Percentiles rank a stretch among this genome's conserved stretches.
Conservation (phyloP, 2,797 vertebrate species). For the Taenioides sp. region DNA sequence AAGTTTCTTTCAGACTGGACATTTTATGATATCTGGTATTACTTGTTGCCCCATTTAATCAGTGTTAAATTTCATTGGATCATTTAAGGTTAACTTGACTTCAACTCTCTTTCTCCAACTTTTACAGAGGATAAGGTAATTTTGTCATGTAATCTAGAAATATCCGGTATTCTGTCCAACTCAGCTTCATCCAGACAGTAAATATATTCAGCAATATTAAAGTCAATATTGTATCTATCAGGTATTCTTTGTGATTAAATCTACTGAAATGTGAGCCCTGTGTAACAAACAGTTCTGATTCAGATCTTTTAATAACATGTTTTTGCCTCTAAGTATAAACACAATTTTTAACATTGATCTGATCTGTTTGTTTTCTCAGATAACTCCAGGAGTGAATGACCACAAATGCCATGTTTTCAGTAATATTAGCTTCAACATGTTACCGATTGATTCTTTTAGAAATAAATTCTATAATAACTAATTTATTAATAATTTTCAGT, state of each 20-base stretch:
- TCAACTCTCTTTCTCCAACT: background rate
- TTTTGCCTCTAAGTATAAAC: background rate
- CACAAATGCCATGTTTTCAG: background rate
- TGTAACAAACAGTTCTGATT: slow-evolving; percentile 27
- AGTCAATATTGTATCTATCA: background rate
- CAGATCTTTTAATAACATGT: slow-evolving; percentile 36
- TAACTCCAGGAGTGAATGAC: background rate
- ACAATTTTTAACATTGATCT: slow-evolving; percentile 11
- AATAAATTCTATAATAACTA: background rate
- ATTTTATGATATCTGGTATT: too few relatives aligned
- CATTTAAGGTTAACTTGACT: background rate
- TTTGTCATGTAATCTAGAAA: background rate
- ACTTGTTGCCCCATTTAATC: too few relatives aligned
- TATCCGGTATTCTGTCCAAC: background rate
- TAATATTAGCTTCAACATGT: background rate
- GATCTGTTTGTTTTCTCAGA: background rate
- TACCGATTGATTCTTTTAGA: too few relatives aligned
- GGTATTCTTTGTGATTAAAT: slow-evolving; percentile 13
- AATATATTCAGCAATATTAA: background rate
- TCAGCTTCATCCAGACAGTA: background rate
- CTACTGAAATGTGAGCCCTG: slow-evolving; percentile 7
- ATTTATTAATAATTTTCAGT: background rate
- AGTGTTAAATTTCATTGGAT: too few relatives aligned
- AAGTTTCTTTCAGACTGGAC: too few relatives aligned
- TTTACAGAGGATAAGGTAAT: background rate